Base-by-base conservation (phyloP, 1,140 invertebrate species). In the Hyphantria cunea region DNA sequence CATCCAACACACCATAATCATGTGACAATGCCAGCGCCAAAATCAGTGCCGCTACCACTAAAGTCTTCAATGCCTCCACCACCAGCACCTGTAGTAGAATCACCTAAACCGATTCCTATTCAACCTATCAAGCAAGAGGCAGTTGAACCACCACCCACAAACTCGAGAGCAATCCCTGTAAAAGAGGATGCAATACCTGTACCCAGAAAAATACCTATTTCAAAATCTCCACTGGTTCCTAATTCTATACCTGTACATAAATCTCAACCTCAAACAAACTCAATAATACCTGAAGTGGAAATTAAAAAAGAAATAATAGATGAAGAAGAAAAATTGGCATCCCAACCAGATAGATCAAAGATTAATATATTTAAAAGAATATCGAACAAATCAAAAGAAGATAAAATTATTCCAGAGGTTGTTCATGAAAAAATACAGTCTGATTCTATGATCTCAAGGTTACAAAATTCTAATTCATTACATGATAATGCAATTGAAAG, bases 321-420 rank as follows among this genome's bases (percentile, higher is more conserved):
- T 45, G 92, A 93, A 78, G 92, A 94, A 39, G 94, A 94, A 72
- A 96, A 96, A 89, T 80, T 96, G 14, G 92, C 94, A 0, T 94
- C 93, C 3, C 95, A 96, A 82, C 95, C 95, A 0, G 95, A 96
- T 79, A 95, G 94, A 82, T 95, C 94, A 80, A 97, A 97, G 83
- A 83, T 96, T 17, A 96, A 96, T 89, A 96, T 97, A 78, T 96
- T 97, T 71, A 97, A 96, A 78, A 96, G 96, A 88, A 95, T 96
- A 74, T 94, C 95, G 52, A 91, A 91, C 78, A 96, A 95, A 91
- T 93, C 94, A 12, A 96, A 95, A 87, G 94, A 94, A 72, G 93
- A 94, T 68, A 92, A 92, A 71, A 70, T 41, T 64, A 68, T 75
- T 72, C 86, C 89, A 65, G 92, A 92, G 66, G 72, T 84, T 71